Conservation (phyloP, 1,140 invertebrate species). For the Bombus cullumanus region DNA sequence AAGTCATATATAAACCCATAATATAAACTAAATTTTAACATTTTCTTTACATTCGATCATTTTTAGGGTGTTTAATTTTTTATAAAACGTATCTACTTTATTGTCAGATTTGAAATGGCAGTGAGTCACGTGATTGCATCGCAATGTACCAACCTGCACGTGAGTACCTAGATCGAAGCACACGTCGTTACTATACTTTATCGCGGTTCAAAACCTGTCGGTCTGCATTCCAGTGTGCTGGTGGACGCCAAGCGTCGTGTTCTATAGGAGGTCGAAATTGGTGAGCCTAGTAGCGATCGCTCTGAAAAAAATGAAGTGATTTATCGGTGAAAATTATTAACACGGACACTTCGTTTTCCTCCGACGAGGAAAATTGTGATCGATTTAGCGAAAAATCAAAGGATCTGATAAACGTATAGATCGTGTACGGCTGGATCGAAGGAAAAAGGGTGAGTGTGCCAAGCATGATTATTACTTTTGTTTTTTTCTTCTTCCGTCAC, state of each 20-base stretch:
- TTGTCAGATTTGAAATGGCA: background rate
- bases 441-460: conserved; percentile 57
- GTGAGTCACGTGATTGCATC: conserved; percentile 7
- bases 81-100: background rate
- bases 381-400: conserved; percentile 1
- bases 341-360: background rate
- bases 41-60: background rate
- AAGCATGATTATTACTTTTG: conserved; percentile 16
- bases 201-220: conserved; percentile 70
- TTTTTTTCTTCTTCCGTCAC: conserved; percentile 6
- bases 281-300: background rate
- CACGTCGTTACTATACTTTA: conserved; percentile 52
- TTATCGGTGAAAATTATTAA: conserved; percentile 16
- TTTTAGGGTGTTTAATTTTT: background rate
- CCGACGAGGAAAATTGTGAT: background rate
- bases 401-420: conserved; percentile 32
- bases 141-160: conserved; percentile 32
- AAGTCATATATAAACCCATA: background rate
- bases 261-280: conserved; percentile 27
- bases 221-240: conserved; percentile 71
- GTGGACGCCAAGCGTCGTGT: conserved; percentile 65
- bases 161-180: conserved; percentile 27
- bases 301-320: conserved; percentile 18
- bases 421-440: conserved; percentile 42
- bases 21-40: too few relatives aligned